phyloP scores from a whole-genome alignment of 2,888 invertebrate species.

The Netelia virgata region DNA sequence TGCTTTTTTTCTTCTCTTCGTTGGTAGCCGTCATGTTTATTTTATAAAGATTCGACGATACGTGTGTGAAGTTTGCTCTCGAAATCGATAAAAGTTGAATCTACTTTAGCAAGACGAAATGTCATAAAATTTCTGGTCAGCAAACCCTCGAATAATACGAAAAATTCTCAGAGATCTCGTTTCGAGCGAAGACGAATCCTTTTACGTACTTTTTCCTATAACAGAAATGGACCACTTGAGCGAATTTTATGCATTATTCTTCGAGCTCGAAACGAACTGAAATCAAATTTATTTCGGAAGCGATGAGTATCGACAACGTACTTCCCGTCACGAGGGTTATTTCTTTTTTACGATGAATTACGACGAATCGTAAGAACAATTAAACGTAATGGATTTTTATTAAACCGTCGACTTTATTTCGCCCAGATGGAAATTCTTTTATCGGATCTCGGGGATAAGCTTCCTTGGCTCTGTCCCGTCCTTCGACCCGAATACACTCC shows the following conservation, averaged over 20 bases:
- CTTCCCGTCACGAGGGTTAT: neutral
- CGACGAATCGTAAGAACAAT: conserved; percentile 3
- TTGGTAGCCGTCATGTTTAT: too few species aligned
- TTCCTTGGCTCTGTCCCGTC: conserved; percentile 73
- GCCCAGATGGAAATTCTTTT: conserved; percentile 71
- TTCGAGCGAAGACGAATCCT: neutral
- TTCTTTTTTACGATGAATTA: conserved; percentile 5
- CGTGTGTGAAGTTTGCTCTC: neutral
- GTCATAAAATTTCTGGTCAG: conserved; percentile 47
- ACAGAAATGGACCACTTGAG: conserved; percentile 51
- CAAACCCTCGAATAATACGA: neutral
- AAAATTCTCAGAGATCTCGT: conserved; percentile 10
- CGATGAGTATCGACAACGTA: conserved; percentile 5
- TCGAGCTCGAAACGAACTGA: conserved; percentile 4
- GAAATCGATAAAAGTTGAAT: conserved; percentile 31
- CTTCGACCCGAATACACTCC: conserved; percentile 75
- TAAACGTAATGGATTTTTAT: conserved; percentile 36
- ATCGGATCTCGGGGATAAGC: conserved; percentile 74
- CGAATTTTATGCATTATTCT: conserved; percentile 12
- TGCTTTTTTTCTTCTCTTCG: too few species aligned
- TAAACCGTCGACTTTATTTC: conserved; percentile 10
- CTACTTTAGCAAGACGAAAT: neutral
- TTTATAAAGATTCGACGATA: neutral
- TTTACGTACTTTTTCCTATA: neutral
- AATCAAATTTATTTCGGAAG: conserved; percentile 4